These are phyloP conservation scores for Drosophila mercatorum DNA, from an alignment of 2,888 invertebrate species.

Conservation along the genomic window DNA sequence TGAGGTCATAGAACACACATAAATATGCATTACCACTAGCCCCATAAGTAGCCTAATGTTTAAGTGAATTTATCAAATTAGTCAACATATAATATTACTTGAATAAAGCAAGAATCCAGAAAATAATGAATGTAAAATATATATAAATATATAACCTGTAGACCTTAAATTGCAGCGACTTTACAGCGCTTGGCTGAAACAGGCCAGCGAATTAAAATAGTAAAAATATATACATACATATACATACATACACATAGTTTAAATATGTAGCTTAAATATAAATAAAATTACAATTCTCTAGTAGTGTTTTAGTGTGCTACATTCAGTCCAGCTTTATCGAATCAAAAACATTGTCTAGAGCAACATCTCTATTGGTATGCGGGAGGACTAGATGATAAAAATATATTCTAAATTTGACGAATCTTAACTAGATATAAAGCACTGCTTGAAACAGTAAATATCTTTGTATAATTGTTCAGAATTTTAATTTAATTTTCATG, in stretches of 20 bases:
- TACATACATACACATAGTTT: slow-evolving; percentile 30
- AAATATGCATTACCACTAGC: slow-evolving; percentile 66
- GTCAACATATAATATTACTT: slow-evolving; percentile 46
- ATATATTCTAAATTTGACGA: background rate
- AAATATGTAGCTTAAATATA: slow-evolving; percentile 36
- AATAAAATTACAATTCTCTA: slow-evolving; percentile 52
- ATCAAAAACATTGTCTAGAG: slow-evolving; percentile 9
- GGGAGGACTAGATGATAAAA: slow-evolving; percentile 6
- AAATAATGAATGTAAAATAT: slow-evolving; percentile 11
- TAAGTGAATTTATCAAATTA: slow-evolving; percentile 49
- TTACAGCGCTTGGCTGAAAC: slow-evolving; percentile 25
- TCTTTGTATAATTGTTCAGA: background rate
- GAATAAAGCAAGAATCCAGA: slow-evolving; percentile 31
- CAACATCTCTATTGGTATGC: slow-evolving; percentile 4
- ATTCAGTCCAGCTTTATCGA: slow-evolving; percentile 65
- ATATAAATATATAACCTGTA: slow-evolving; percentile 20
- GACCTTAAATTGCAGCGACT: slow-evolving; percentile 33
- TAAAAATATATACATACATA: background rate
- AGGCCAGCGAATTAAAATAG: slow-evolving; percentile 34
- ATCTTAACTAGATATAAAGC: background rate
- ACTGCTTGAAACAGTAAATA: background rate
- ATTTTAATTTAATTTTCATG: background rate
- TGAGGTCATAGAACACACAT: slow-evolving; percentile 42
- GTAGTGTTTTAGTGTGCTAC: slow-evolving; percentile 74
- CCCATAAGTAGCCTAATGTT: slow-evolving; percentile 48